Evolutionary conservation across 2,888 invertebrate species (phyloP).

Genomic region (Thyatira batis): DNA sequence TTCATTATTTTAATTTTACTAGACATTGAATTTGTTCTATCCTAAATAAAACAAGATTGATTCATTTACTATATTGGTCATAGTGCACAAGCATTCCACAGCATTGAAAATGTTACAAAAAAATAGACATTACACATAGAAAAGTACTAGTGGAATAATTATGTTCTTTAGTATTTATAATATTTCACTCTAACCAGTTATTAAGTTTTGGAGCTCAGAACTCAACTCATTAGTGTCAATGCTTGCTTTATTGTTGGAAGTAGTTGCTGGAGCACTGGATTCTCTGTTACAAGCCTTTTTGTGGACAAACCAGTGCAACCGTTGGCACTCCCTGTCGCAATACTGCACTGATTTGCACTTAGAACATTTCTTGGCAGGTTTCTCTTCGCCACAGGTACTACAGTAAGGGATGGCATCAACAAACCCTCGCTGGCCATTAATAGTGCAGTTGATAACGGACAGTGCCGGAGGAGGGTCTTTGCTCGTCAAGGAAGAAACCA

Average conservation of each 20-base stretch:
- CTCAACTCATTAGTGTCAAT: conserved; percentile 77
- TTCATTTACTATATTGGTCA: not conserved
- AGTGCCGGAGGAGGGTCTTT: conserved; percentile 88
- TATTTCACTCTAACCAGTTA: conserved; percentile 56
- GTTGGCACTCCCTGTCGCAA: conserved; percentile 96
- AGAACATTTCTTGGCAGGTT: conserved; percentile 95
- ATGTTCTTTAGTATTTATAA: conserved; percentile 5
- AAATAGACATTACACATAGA: conserved; percentile 13
- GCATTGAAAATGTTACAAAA: conserved; percentile 16
- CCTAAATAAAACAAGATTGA: conserved; percentile 1
- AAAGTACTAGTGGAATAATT: conserved; percentile 20
- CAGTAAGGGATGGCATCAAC: conserved; percentile 87
- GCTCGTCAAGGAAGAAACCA: conserved; percentile 89
- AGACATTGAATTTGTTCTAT: conserved; percentile 1
- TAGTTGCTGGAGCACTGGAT: conserved; percentile 59
- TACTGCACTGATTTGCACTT: conserved; percentile 97
- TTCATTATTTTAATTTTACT: conserved; percentile 7
- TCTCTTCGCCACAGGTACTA: conserved; percentile 93
- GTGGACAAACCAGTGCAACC: conserved; percentile 95
- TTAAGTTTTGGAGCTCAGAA: conserved; percentile 77
- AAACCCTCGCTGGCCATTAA: conserved; percentile 94
- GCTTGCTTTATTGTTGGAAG: conserved; percentile 46
- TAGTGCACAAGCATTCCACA: conserved; percentile 23
- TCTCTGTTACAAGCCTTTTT: conserved; percentile 91
- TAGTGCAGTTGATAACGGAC: conserved; percentile 88